Evolutionary conservation across 2,888 invertebrate genomes (phyloP), one percentile per base, ranked within the genome.

Genomic region (Trichogramma evanescens): DNA sequence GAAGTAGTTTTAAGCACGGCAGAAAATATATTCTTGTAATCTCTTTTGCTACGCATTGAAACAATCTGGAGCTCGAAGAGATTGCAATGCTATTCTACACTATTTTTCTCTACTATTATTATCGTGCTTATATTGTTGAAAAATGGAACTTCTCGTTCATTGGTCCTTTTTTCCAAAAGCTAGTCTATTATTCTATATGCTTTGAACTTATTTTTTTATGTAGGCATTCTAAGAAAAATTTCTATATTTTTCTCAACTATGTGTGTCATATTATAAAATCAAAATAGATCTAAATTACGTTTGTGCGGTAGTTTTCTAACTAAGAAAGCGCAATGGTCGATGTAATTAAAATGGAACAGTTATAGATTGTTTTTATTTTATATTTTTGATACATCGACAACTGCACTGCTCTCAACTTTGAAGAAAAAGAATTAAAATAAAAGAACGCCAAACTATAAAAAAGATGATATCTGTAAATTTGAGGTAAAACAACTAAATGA

Each of bases 361-460:
- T 52, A 61, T 62, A 61, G 7, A 53, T 54, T 57, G 54, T 52
- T 44, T 51, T 50, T 64, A 61, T 61, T 13, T 54, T 53, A 26
- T 26, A 26, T 26, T 26, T 26, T 43, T 59, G 51, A 58, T 40
- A 45, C 64, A 64, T 62, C 60, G 55, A 64, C 58, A 60, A 62
- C 62, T 64, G 64, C 58, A 56, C 60, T 62, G 64, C 62, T 62
- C 64, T 64, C 62, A 60, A 60, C 60, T 8, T 62, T 54, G 26
- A 58, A 51, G 46, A 56, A 44, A 59, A 45, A 43, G 39, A 40
- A 46, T n/a, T 42, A 58, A 38, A 9, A 51, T 50, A 41, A 56
- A 1, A 38, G 1, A 41, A 62, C 53, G 57, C 54, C 5, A 50
- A 63, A 59, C 57, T 64, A 61, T 55, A 55, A 51, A 41, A 13